Conservation (phyloP, 1,140 invertebrate genomes). For the Heliconius congener region DNA sequence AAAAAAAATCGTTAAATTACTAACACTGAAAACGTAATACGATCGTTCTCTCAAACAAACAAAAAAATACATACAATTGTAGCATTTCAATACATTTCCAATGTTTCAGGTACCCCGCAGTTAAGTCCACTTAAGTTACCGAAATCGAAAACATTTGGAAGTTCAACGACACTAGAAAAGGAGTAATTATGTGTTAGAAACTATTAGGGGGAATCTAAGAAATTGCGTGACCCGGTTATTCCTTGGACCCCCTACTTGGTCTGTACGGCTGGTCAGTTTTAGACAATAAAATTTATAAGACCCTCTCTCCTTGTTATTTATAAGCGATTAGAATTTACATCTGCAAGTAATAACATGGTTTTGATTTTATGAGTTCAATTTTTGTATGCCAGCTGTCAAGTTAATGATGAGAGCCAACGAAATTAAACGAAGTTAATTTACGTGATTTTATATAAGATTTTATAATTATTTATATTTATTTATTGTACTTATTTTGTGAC, state of each 20-base stretch:
- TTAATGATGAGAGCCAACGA: background rate
- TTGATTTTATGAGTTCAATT: constrained; percentile 32
- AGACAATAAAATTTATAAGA: constrained; percentile 56
- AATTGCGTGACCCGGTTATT: constrained; percentile 71
- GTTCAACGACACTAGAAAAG: constrained; percentile 73
- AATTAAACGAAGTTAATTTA: background rate
- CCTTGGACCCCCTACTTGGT: constrained; percentile 59
- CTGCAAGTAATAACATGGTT: constrained; percentile 49
- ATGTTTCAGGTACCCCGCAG: constrained; percentile 60
- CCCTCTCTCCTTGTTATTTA: constrained; percentile 32
- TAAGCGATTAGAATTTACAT: constrained; percentile 48
- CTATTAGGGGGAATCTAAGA: constrained; percentile 58
- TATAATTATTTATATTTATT: background rate
- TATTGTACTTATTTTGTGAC: background rate
- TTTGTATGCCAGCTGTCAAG: constrained; percentile 32
- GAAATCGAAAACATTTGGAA: constrained; percentile 53
- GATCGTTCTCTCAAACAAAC: background rate
- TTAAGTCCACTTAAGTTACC: constrained; percentile 66
- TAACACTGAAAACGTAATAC: background rate
- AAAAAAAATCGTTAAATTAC: background rate
- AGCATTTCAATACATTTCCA: constrained; percentile 52
- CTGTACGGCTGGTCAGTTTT: constrained; percentile 72
- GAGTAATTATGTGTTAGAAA: constrained; percentile 68
- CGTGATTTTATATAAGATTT: background rate
- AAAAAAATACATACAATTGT: constrained; percentile 45